A percentile compares a stretch with the other conserved stretches of the same genome.
These are phyloP conservation scores for Coboldia fuscipes DNA, from an alignment of 1,140 invertebrate species.

Conservation along the genomic window DNA sequence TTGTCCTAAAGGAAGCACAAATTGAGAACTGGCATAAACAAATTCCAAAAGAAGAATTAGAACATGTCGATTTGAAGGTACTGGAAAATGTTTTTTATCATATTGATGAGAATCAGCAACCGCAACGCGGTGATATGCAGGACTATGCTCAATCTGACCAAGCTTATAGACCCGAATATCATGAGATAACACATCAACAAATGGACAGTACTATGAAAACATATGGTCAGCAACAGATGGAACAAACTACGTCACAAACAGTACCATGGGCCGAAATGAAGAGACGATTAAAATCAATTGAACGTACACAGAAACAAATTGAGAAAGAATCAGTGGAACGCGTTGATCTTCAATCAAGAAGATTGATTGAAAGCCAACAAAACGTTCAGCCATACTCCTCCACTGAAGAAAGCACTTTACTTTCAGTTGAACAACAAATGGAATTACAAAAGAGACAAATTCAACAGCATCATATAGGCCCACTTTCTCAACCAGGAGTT, in stretches of 20 bases:
- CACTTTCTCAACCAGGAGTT: conserved; percentile 1
- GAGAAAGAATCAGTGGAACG: conserved; percentile 20
- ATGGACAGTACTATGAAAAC: no score
- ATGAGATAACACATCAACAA: no score
- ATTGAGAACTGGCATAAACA: conserved; percentile 20
- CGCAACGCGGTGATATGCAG: no score
- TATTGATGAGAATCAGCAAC: no score
- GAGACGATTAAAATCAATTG: conserved; percentile 17
- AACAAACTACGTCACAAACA: conserved; percentile 9
- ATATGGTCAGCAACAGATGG: conserved; percentile 15
- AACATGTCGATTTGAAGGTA: conserved; percentile 17
- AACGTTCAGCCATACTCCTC: conserved; percentile 1
- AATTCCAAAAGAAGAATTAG: conserved; percentile 17
- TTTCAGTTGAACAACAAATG: not conserved
- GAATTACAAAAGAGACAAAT: not conserved
- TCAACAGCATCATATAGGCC: not conserved
- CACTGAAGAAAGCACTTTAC: not conserved
- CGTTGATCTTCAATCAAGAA: conserved; percentile 15
- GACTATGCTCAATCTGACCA: conserved; percentile 16
- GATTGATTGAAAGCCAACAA: conserved; percentile 14
- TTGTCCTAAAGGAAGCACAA: conserved; percentile 17
- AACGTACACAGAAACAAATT: conserved; percentile 15
- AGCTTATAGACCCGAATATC: conserved; percentile 15
- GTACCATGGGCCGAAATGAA: conserved; percentile 21
- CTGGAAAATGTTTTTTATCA: no score